phyloP scores from a whole-genome alignment of 2,797 vertebrate genomes.

The Meda fulgida region DNA sequence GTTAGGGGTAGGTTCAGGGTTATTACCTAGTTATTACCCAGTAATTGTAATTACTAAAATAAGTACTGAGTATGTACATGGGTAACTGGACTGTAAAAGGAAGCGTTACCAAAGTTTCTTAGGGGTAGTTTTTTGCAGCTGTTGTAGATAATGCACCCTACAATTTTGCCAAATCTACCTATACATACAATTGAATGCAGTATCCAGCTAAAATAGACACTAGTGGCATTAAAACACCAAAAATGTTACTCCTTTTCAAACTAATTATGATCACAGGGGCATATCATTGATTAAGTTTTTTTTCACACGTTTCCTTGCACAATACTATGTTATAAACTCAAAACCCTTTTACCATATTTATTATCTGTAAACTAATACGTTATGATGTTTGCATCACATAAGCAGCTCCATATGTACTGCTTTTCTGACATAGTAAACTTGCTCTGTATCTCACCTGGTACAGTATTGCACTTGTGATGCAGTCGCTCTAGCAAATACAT shows the following conservation, averaged over 20 bases:
- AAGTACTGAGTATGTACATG: too few species aligned
- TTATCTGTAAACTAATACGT: not conserved
- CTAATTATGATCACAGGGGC: too few species aligned
- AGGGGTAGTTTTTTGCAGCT: not conserved
- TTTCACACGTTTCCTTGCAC: not conserved
- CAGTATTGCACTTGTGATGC: not conserved
- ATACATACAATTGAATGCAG: too few species aligned
- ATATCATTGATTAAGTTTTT: too few species aligned
- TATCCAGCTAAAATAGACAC: too few species aligned
- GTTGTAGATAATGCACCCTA: not conserved
- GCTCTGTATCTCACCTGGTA: not conserved
- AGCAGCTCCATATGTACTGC: not conserved
- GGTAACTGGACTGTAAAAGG: too few species aligned
- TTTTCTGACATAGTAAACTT: not conserved
- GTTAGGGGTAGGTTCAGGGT: too few species aligned
- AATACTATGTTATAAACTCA: not conserved
- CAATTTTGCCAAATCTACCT: not conserved
- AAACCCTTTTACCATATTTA: not conserved
- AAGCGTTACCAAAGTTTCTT: too few species aligned
- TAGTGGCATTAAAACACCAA: too few species aligned
- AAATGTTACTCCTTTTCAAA: too few species aligned
- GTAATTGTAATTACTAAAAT: too few species aligned
- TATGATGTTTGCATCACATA: not conserved
- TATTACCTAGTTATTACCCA: too few species aligned
- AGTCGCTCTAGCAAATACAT: not conserved